Conservation (phyloP, 2,797 vertebrate species). For the Gallinago stenura region DNA sequence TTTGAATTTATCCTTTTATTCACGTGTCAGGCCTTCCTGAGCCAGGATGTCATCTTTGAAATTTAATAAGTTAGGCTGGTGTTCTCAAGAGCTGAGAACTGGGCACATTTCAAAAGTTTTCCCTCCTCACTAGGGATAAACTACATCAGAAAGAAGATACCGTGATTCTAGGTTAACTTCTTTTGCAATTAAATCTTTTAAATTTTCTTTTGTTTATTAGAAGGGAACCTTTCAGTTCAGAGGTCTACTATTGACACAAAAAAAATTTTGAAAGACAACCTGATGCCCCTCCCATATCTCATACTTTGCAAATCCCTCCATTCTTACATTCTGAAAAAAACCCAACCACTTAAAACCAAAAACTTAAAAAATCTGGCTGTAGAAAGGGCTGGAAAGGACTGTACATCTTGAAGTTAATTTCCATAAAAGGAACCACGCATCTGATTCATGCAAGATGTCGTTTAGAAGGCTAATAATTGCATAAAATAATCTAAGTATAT, state of each 20-base stretch:
- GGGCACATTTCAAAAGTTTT: neutral
- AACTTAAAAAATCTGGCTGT: neutral
- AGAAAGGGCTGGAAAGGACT: neutral
- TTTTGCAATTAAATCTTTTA: neutral
- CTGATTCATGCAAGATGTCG: neutral
- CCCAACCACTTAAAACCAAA: neutral
- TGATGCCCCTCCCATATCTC: neutral
- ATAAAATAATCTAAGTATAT: neutral
- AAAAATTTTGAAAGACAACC: neutral
- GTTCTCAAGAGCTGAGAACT: conserved; percentile 30
- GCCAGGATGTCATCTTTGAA: conserved; percentile 2
- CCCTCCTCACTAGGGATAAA: neutral
- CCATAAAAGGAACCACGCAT: neutral
- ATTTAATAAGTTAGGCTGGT: neutral
- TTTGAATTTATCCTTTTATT: neutral
- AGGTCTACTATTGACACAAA: neutral
- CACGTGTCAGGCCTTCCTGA: neutral
- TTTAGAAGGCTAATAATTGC: neutral
- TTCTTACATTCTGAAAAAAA: neutral
- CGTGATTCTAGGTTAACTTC: neutral
- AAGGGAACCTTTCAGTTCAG: neutral
- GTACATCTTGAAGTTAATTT: neutral
- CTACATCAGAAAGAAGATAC: neutral
- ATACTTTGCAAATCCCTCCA: neutral
- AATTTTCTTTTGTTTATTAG: neutral